A percentile compares a stretch with the other conserved stretches of the same genome.
Conservation (phyloP, 2,113 vertebrate species). For the Amia ocellicauda region DNA sequence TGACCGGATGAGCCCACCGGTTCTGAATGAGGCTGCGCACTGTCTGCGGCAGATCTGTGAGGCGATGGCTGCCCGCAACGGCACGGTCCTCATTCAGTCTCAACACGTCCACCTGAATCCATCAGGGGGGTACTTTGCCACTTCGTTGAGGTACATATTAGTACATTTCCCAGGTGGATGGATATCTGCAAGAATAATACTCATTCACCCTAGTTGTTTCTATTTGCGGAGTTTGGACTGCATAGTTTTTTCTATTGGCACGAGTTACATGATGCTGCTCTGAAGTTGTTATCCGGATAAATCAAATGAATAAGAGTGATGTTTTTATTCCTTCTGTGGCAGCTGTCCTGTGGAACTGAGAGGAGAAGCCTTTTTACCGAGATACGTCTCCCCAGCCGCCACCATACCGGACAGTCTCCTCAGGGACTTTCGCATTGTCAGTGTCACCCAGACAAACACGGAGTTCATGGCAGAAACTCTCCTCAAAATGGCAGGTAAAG, state of each 20-base stretch:
- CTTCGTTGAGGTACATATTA: slow-evolving; percentile 40
- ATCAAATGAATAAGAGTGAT: no score
- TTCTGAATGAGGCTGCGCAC: slow-evolving; percentile 14
- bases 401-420: slow-evolving; percentile 12
- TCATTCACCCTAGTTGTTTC: no score
- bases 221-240: no score
- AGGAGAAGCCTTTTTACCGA: not conserved
- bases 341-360: slow-evolving; percentile 3
- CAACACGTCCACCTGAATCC: slow-evolving; percentile 36
- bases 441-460: not conserved
- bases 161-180: no score
- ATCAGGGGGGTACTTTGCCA: slow-evolving; percentile 35
- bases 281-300: no score
- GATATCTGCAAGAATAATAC: not conserved
- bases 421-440: not conserved
- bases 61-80: slow-evolving; percentile 17
- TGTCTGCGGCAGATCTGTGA: slow-evolving; percentile 25
- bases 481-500: slow-evolving; percentile 22
- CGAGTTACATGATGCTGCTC: no score
- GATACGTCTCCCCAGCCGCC: not conserved
- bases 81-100: slow-evolving; percentile 18
- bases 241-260: no score
- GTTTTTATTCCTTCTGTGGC: not conserved
- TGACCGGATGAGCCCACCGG: slow-evolving; percentile 9
- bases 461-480: slow-evolving; percentile 16